Conservation (phyloP, 2,113 vertebrate species). For the Melierax canorus region DNA sequence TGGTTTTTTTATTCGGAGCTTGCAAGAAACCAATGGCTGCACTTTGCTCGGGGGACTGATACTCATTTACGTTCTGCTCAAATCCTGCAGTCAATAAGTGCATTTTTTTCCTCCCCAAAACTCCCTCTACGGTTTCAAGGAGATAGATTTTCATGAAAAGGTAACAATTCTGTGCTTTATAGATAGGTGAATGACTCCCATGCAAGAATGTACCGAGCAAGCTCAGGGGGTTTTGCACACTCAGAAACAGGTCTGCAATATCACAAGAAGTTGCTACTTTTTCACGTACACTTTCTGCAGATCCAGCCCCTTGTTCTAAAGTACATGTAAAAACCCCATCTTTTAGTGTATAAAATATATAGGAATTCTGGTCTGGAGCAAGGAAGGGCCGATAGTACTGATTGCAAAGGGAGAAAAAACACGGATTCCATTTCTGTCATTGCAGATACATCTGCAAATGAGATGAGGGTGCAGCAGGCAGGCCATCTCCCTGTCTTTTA, state of each 20-base stretch:
- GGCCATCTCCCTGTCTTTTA: neutral
- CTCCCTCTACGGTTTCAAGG: neutral
- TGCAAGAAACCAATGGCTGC: neutral
- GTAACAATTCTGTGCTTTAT: neutral
- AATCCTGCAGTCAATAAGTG: neutral
- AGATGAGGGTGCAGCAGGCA: neutral
- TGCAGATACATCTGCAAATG: neutral
- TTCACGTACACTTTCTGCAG: neutral
- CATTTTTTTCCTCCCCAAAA: neutral
- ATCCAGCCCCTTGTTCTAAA: neutral
- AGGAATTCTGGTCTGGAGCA: neutral
- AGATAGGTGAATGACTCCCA: fast-evolving
- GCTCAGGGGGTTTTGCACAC: neutral
- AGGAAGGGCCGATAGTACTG: neutral
- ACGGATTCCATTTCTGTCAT: neutral
- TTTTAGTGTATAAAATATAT: neutral
- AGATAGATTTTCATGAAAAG: neutral
- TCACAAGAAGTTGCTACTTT: neutral
- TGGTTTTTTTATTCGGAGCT: neutral
- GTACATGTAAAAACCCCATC: neutral
- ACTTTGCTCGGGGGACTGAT: neutral
- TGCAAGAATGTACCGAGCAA: neutral
- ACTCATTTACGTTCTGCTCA: neutral
- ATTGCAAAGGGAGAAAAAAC: neutral
- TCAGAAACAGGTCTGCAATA: neutral